These are phyloP conservation scores for Psilopogon haemacephalus DNA, from an alignment of 2,113 vertebrate genomes.

Conservation along the genomic window DNA sequence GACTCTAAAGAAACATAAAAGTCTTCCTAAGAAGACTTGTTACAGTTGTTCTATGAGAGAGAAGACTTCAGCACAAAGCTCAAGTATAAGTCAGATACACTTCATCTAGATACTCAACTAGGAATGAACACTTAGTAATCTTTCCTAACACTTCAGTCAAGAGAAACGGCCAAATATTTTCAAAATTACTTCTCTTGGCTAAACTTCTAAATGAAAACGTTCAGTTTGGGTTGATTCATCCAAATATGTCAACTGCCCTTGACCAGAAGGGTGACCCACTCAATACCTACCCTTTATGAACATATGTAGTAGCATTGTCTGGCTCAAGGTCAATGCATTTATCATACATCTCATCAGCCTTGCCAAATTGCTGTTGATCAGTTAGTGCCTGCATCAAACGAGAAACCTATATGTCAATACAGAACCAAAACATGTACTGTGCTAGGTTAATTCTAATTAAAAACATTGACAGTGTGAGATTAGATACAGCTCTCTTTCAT, in stretches of 20 bases:
- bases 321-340: conserved; percentile 97
- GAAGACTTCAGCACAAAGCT: background rate
- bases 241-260: background rate
- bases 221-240: background rate
- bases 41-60: background rate
- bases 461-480: background rate
- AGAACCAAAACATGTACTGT: background rate
- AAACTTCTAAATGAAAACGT: background rate
- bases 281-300: conserved; percentile 94
- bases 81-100: background rate
- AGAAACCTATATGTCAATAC: conserved; percentile 31
- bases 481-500: background rate
- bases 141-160: background rate
- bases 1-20: background rate
- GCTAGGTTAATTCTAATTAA: background rate
- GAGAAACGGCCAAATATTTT: background rate
- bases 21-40: background rate
- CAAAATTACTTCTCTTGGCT: background rate
- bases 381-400: conserved; percentile 86
- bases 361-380: conserved; percentile 98
- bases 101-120: background rate
- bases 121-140: background rate
- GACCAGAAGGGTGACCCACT: background rate
- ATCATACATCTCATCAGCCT: conserved; percentile 99
- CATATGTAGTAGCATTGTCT: conserved; percentile 97